These are phyloP conservation scores for Denticeps clupeoides DNA, from an alignment of 2,797 vertebrate species.

Conservation along the genomic window DNA sequence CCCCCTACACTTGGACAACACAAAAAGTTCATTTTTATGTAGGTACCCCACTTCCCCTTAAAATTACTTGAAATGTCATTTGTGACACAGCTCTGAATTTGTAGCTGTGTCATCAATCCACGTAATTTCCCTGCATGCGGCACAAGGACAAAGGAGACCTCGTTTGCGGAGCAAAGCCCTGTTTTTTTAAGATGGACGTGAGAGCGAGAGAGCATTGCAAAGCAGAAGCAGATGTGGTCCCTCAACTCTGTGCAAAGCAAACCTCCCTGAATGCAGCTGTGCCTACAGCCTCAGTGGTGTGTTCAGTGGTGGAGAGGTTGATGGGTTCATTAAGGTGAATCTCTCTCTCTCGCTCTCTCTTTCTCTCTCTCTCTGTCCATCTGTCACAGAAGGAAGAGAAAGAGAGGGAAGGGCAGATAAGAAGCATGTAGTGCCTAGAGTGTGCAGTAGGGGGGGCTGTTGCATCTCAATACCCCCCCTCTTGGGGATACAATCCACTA, in stretches of 20 bases:
- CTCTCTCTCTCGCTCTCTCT: background rate
- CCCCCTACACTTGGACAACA: too few species aligned
- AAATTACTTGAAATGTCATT: conserved; percentile 38
- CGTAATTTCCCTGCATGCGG: conserved; percentile 39
- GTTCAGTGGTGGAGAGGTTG: conserved; percentile 26
- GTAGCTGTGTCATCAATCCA: conserved; percentile 46
- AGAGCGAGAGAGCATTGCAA: conserved; percentile 36
- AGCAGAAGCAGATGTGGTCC: conserved; percentile 54
- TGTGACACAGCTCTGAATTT: conserved; percentile 44
- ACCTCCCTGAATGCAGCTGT: conserved; percentile 44
- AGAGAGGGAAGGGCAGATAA: conserved; percentile 26
- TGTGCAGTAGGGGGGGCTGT: conserved; percentile 54
- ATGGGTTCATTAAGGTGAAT: conserved; percentile 39
- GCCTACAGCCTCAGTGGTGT: conserved; percentile 20
- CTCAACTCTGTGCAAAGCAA: conserved; percentile 33
- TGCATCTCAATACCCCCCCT: conserved; percentile 39
- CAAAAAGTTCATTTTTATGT: too few species aligned
- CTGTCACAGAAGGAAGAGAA: conserved; percentile 29
- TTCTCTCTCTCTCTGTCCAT: background rate
- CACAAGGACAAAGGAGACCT: conserved; percentile 47
- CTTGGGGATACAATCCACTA: too few species aligned
- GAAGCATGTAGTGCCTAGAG: background rate
- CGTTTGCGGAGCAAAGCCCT: conserved; percentile 45
- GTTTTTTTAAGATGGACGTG: conserved; percentile 39
- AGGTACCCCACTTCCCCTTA: conserved; percentile 28